phyloP scores from a whole-genome alignment of 2,797 vertebrate genomes.

The Pelochelys cantorii region DNA sequence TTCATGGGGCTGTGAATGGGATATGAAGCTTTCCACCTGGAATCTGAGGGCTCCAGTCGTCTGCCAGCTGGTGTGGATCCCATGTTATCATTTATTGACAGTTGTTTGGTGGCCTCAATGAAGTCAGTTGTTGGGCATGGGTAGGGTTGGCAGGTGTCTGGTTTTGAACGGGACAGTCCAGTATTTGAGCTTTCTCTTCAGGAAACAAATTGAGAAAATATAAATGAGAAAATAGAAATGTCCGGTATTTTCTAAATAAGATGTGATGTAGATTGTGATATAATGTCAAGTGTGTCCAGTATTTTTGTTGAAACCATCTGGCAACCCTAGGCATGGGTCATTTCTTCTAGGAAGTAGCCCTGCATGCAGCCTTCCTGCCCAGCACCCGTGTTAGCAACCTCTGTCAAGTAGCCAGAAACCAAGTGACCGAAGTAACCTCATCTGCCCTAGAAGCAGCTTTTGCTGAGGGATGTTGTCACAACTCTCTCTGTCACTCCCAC shows the following conservation, averaged over 20 bases:
- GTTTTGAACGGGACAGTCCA: no score
- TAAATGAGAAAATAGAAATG: no score
- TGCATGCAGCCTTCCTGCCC: background rate
- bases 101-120: background rate
- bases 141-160: no score
- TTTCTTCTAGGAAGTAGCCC: background rate
- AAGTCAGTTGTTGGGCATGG: background rate
- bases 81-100: background rate
- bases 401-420: fast-evolving
- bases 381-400: background rate
- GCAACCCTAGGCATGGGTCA: background rate
- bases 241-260: no score
- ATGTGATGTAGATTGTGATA: no score
- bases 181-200: no score
- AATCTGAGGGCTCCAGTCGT: background rate
- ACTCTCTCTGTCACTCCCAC: background rate
- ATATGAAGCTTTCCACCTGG: background rate
- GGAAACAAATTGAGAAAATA: no score
- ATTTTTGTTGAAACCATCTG: no score
- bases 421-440: background rate
- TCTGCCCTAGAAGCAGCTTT: fast-evolving
- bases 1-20: background rate
- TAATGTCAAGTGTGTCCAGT: no score
- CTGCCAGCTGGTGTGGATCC: background rate
- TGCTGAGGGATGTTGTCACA: background rate